Percentiles rank a stretch among this genome's conserved stretches.
Evolutionary conservation across 2,113 vertebrate genomes (phyloP).

Genomic region (Speoplatyrhinus poulsoni): DNA sequence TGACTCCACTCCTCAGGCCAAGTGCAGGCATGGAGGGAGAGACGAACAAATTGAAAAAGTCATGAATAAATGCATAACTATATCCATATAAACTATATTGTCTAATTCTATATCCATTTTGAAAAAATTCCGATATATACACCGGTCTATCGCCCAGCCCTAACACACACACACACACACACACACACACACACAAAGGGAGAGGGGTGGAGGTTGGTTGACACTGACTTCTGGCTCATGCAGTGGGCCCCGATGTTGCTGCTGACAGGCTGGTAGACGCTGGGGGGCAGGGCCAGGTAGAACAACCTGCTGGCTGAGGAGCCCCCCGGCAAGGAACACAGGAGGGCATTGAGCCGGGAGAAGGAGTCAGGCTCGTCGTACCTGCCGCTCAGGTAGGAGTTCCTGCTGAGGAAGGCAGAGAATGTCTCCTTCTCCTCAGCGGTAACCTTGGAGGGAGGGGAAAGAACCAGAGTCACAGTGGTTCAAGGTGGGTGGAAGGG

Average conservation of each 20-base stretch:
- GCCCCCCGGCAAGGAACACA: constrained; percentile 63
- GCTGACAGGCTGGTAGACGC: constrained; percentile 60
- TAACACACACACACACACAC: no score
- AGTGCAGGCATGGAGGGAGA: no score
- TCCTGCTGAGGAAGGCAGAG: constrained; percentile 63
- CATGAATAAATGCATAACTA: no score
- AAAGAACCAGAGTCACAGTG: not conserved
- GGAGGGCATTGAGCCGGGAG: constrained; percentile 55
- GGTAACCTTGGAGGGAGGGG: constrained; percentile 30
- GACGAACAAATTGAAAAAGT: no score
- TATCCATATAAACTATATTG: no score
- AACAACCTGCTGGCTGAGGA: constrained; percentile 81
- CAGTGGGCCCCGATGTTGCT: constrained; percentile 67
- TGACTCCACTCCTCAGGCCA: no score
- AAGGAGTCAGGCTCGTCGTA: constrained; percentile 64
- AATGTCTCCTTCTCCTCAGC: constrained; percentile 55
- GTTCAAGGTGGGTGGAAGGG: no score
- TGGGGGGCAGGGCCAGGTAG: constrained; percentile 80
- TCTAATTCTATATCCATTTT: no score
- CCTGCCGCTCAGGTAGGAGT: constrained; percentile 64
- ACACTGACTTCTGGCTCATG: constrained; percentile 79
- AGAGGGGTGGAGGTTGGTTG: not conserved
- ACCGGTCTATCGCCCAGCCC: not conserved
- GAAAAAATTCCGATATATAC: no score
- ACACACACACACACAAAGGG: not conserved